phyloP scores from a whole-genome alignment of 1,140 invertebrate species.

The Colletes gigas region DNA sequence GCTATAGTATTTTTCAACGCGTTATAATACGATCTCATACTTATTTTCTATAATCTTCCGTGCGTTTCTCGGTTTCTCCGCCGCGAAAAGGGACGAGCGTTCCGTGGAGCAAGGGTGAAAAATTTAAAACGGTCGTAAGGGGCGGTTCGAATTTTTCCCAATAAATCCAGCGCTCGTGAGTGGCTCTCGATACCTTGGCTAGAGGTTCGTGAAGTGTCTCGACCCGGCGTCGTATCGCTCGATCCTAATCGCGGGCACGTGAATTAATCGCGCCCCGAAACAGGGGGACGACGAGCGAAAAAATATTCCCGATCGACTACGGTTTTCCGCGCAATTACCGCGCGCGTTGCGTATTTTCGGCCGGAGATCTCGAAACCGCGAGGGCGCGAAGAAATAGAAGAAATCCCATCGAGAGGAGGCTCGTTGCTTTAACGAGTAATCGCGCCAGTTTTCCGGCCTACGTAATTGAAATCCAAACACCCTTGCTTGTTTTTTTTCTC shows the following conservation, averaged over 20 bases:
- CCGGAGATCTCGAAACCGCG: constrained; percentile 6
- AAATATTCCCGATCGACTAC: constrained; percentile 4
- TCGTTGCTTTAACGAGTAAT: constrained; percentile 18
- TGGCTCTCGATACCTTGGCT: not conserved
- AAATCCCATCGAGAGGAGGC: constrained; percentile 1
- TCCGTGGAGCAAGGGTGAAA: too few species aligned
- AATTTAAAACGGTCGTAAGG: too few species aligned
- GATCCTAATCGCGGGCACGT: not conserved
- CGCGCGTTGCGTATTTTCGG: constrained; percentile 15
- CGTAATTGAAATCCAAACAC: constrained; percentile 40
- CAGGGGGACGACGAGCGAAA: not conserved
- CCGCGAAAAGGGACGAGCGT: too few species aligned
- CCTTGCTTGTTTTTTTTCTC: not conserved
- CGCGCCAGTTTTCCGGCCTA: constrained; percentile 25
- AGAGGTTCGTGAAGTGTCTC: not conserved
- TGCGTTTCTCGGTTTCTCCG: too few species aligned
- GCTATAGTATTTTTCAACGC: too few species aligned
- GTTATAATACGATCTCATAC: too few species aligned
- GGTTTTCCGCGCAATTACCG: constrained; percentile 27
- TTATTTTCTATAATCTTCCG: too few species aligned
- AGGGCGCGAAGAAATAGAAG: not conserved
- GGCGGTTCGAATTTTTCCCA: too few species aligned
- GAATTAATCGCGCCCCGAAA: not conserved
- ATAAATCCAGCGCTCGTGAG: too few species aligned
- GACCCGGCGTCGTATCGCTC: not conserved